A percentile compares a stretch with the other conserved stretches of the same genome.
These are phyloP conservation scores for Panagrolaimus sp. DNA, from an alignment of 1,140 invertebrate species.

Conservation along the genomic window DNA sequence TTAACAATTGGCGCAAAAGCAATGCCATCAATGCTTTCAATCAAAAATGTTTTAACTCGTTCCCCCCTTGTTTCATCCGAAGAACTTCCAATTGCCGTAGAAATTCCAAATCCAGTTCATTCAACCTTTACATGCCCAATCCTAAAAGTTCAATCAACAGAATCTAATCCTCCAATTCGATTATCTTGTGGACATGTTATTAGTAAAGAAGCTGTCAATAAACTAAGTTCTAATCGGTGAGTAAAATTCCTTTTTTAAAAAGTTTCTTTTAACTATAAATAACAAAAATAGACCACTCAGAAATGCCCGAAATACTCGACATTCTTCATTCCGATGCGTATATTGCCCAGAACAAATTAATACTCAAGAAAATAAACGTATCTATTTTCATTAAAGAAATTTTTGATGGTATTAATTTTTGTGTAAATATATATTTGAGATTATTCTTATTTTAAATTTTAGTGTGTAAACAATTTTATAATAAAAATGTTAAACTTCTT, in stretches of 20 bases:
- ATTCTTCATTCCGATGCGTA: constrained; percentile 72
- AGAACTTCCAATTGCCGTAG: constrained; percentile 37
- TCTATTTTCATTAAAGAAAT: too few species aligned
- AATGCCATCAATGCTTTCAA: constrained; percentile 34
- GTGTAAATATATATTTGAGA: too few species aligned
- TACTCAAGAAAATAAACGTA: neutral
- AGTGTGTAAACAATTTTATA: too few species aligned
- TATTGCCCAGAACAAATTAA: constrained; percentile 82
- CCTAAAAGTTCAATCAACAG: constrained; percentile 86
- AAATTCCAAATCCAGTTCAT: constrained; percentile 65
- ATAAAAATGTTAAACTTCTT: too few species aligned
- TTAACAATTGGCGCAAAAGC: constrained; percentile 40
- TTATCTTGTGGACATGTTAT: constrained; percentile 96
- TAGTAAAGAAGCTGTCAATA: constrained; percentile 87
- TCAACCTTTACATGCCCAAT: constrained; percentile 98
- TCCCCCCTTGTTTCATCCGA: constrained; percentile 16
- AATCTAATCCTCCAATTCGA: constrained; percentile 91
- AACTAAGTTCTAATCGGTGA: constrained; percentile 66
- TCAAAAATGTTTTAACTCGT: constrained; percentile 30
- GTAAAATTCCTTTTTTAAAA: neutral
- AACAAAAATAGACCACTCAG: constrained; percentile 15
- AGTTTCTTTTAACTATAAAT: neutral
- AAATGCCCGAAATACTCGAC: neutral
- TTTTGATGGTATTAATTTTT: too few species aligned
- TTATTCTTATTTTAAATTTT: too few species aligned